Conservation (phyloP, 2,888 invertebrate species). For the Tenthredo livida region DNA sequence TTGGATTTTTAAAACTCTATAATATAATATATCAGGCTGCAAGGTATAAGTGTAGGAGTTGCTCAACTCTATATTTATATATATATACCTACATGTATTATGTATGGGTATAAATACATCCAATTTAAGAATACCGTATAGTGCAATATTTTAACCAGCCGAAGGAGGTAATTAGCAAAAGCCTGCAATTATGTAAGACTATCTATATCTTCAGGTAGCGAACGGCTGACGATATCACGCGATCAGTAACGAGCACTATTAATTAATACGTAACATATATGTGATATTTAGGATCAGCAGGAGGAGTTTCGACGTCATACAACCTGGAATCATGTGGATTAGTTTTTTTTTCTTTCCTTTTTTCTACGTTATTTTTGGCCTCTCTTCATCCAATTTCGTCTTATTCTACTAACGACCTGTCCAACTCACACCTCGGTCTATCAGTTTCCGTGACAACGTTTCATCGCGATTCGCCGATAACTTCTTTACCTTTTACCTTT, state of each 20-base stretch:
- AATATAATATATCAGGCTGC: background rate
- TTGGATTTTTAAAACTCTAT: background rate
- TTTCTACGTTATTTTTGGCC: background rate
- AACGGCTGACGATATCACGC: conserved; percentile 15
- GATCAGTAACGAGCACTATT: conserved; percentile 13
- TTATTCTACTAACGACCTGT: background rate
- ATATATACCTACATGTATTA: background rate
- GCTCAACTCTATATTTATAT: background rate
- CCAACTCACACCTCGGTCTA: background rate
- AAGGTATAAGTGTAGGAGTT: background rate
- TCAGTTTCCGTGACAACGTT: conserved; percentile 20
- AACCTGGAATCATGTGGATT: background rate
- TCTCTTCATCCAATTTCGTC: background rate
- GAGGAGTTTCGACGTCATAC: background rate
- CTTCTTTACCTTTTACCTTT: background rate
- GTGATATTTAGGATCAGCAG: background rate
- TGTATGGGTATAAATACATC: conserved; percentile 5
- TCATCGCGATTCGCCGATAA: background rate
- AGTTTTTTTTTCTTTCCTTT: background rate
- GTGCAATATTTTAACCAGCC: conserved; percentile 30
- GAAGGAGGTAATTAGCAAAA: conserved; percentile 5
- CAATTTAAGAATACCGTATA: conserved; percentile 36
- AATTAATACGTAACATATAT: background rate
- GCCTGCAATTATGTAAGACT: conserved; percentile 32
- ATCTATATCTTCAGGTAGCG: background rate